Evolutionary conservation across 2,113 vertebrate genomes (phyloP).

Genomic region (Garra rufa): DNA sequence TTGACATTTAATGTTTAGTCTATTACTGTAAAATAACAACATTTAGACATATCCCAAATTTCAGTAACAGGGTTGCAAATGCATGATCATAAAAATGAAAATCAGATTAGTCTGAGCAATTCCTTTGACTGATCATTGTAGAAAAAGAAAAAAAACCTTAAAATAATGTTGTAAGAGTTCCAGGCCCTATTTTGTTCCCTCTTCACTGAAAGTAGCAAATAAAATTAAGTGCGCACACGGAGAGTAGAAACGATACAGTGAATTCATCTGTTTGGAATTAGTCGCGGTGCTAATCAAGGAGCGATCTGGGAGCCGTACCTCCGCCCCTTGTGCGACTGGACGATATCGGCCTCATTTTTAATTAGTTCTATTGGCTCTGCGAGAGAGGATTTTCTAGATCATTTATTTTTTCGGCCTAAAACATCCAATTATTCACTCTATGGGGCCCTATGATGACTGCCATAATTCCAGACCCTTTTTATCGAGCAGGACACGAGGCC

Average conservation of each 20-base stretch:
- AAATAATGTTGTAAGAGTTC: background rate
- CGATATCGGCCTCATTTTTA: conserved; percentile 59
- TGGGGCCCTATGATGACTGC: conserved; percentile 52
- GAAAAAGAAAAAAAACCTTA: background rate
- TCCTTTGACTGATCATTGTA: background rate
- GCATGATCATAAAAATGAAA: background rate
- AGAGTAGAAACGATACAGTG: conserved; percentile 46
- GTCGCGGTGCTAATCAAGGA: conserved; percentile 54
- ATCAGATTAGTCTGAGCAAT: background rate
- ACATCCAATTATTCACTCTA: conserved; percentile 61
- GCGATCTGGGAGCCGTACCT: conserved; percentile 52
- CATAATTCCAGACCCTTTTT: conserved; percentile 61
- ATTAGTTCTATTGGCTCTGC: conserved; percentile 64
- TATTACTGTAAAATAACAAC: no score
- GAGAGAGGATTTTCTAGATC: conserved; percentile 62
- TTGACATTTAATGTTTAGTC: no score
- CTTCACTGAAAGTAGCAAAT: conserved; percentile 14
- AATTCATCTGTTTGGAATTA: conserved; percentile 61
- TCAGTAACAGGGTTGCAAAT: background rate
- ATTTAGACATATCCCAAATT: background rate
- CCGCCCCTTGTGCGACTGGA: conserved; percentile 50
- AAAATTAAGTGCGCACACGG: conserved; percentile 49
- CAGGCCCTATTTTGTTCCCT: background rate
- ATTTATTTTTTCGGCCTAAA: conserved; percentile 61
- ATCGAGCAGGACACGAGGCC: conserved; percentile 54